Evolutionary conservation across 2,797 vertebrate genomes (phyloP).

Genomic region (Falco peregrinus): DNA sequence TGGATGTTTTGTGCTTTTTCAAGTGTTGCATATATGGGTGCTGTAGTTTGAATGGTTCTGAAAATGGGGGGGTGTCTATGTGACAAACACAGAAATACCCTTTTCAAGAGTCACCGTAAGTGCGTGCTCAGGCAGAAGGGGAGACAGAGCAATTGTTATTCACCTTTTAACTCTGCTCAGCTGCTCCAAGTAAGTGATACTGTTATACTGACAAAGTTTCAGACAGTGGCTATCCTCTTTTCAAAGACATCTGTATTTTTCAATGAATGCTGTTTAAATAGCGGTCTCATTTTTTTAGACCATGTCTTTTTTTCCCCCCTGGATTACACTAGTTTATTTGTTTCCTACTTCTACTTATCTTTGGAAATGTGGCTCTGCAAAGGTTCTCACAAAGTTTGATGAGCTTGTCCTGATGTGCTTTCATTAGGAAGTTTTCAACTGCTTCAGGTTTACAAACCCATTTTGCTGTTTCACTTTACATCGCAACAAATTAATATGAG

Average conservation of each 20-base stretch:
- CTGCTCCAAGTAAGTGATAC: neutral
- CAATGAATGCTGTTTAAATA: neutral
- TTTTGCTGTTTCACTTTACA: neutral
- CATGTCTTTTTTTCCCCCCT: neutral
- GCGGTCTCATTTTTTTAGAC: neutral
- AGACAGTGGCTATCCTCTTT: neutral
- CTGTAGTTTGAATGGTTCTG: neutral
- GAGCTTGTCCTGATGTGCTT: neutral
- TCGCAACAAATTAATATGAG: neutral
- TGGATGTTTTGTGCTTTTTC: neutral
- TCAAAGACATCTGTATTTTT: neutral
- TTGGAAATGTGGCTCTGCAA: neutral
- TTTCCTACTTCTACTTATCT: neutral
- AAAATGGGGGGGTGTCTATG: neutral
- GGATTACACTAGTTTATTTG: neutral
- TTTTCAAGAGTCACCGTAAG: neutral
- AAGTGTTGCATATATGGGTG: neutral
- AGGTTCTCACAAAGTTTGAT: neutral
- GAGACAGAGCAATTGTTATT: neutral
- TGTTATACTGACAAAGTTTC: neutral
- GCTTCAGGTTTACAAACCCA: neutral
- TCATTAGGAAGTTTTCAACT: neutral
- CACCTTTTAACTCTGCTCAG: neutral
- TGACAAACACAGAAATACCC: neutral
- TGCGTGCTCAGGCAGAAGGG: accelerated